A percentile compares a stretch with the other conserved stretches of the same genome.
Evolutionary conservation across 2,797 vertebrate species (phyloP).

Genomic region (Pseudochromis fuscus): DNA sequence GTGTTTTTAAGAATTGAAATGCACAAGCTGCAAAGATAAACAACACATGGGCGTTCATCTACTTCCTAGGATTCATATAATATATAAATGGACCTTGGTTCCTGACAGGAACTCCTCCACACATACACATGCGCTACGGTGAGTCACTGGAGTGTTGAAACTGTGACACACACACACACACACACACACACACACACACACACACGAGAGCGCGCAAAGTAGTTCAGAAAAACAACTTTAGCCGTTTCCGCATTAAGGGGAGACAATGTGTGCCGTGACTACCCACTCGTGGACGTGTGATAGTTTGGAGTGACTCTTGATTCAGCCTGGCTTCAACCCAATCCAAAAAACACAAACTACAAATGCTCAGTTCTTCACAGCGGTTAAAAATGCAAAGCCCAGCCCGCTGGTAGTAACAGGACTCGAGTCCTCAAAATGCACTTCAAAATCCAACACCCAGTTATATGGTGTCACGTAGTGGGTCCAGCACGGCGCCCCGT

Average conservation of each 20-base stretch:
- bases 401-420: conserved; percentile 27
- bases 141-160: conserved; percentile 63
- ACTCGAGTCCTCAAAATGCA: conserved; percentile 9
- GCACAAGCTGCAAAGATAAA: background rate
- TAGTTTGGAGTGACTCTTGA: background rate
- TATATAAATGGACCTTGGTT: conserved; percentile 11
- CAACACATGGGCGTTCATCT: background rate
- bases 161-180: conserved; percentile 52
- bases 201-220: conserved; percentile 72
- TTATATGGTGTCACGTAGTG: conserved; percentile 9
- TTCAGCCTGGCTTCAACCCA: background rate
- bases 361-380: conserved; percentile 32
- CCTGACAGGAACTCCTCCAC: conserved; percentile 51
- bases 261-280: background rate
- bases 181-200: conserved; percentile 43
- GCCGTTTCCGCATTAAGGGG: conserved; percentile 65
- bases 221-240: conserved; percentile 70
- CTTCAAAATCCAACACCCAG: background rate
- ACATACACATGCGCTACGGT: conserved; percentile 27
- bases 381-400: conserved; percentile 46
- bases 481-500: conserved; percentile 15
- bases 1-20: background rate
- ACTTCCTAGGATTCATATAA: background rate
- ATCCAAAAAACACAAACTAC: background rate
- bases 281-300: too few species aligned